Base-by-base conservation (phyloP, 2,888 invertebrate genomes). In the Gymnoscelis rufifasciata region DNA sequence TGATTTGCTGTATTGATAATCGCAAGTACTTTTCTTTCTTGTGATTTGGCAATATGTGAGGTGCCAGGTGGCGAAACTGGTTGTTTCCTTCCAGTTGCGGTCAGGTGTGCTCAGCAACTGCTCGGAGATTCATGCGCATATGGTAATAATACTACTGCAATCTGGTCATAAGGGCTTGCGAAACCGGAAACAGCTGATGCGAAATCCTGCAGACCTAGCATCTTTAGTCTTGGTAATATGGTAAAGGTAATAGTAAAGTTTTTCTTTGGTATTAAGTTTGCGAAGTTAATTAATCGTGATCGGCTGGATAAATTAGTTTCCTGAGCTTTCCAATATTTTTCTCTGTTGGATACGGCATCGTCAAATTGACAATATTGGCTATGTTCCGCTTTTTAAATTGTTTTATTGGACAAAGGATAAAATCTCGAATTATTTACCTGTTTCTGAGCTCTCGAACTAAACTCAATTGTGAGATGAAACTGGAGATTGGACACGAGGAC, bases 21-120 rank as follows among this genome's bases (percentile, higher is more conserved):
- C n/a, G n/a, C n/a, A 37, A 26, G 37, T 30, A 52, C 38, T 42
- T 44, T 56, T 56, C 49, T 37, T 51, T 43, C 54, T 30, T 62
- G 59, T 47, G 59, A 61, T 65, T 68, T 62, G 52, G 62, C 57
- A 62, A 61, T 61, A 64, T 70, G 62, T 57, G 64, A 59, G 59
- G 57, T 57, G 62, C 78, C 78, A 80, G 77, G 68, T 80, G 79
- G 70, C 52, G 55, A 76, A 84, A 84, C 83, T 79, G 78, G 83
- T 84, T 82, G 64, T 60, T 65, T 66, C 68, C 68, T 65, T 66
- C 63, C 62, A 52, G 55, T 58, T 66, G 65, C 53, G 60, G 71
- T 74, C 76, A 77, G 74, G 71, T 79, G 76, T 64, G 64, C 64
- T 66, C 54, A 56, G 63, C 63, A 60, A 69, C 57, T 67, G 65